Evolutionary conservation across 2,888 invertebrate species (phyloP), one percentile per base, ranked within the genome.

Genomic region (Megaustenia siamemsis): DNA sequence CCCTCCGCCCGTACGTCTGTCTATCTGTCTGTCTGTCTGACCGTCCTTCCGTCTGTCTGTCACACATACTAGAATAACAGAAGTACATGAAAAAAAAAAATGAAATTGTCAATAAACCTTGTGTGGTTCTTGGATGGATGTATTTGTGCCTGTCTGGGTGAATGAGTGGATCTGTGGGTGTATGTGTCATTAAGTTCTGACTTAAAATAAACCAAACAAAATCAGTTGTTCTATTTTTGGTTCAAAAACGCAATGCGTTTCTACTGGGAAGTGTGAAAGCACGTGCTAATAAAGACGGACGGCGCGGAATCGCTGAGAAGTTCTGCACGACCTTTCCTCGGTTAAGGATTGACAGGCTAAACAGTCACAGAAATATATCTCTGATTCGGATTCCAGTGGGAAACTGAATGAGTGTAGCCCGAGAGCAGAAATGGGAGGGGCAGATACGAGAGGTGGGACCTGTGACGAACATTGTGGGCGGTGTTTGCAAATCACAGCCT

Each of bases 71-170:
- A 53, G 21, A 53, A 10, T 53, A 15, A 15, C 15, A 53, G 10
- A 10, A 49, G 53, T 21, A 53, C 15, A 53, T 15, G 53, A 53
- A 53, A 1, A 53, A 53, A 21, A 53, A 53, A 10, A 53, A 10
- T 53, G 53, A 21, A 53, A 10, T 53, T 53, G 10, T 53, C 53
- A 15, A 21, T 0, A 53, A 53, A 53, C 53, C 21, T 1, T 53
- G 15, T 0, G 15, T 21, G 0, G 53, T 53, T 8, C 4, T 32
- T 49, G 43, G 21, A 12, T 35, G 77, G 18, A 1, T 49, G 45
- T 49, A 32, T 77, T 24, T 77, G 77, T 53, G 77, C 49, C 49
- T 77, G 77, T 77, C 49, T 77, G 77, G 43, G 77, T 77, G 53
- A 49, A 6, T 77, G 77, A 49, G 77, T 77, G 77, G 43, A 53